Percentiles rank a stretch among this genome's conserved stretches.
These are phyloP conservation scores for Zaprionus davidi DNA, from an alignment of 1,140 invertebrate species.

Conservation along the genomic window DNA sequence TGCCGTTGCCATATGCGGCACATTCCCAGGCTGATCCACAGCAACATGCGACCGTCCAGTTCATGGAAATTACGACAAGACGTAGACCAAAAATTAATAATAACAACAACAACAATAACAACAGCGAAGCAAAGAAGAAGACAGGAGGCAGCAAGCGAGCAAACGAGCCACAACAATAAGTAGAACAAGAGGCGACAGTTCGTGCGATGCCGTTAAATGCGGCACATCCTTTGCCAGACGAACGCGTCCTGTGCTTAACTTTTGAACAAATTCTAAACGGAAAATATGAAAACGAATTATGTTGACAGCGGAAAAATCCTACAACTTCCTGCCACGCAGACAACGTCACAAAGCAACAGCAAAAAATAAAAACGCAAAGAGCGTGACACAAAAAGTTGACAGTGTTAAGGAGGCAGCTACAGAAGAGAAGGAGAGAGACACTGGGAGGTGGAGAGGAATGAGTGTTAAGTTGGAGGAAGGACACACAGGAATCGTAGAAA, in stretches of 20 bases:
- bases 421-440: not conserved
- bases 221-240: slow-evolving; percentile 73
- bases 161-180: slow-evolving; percentile 23
- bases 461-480: slow-evolving; percentile 17
- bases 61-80: slow-evolving; percentile 54
- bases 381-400: slow-evolving; percentile 52
- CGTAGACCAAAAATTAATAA: slow-evolving; percentile 56
- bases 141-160: not conserved
- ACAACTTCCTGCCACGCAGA: slow-evolving; percentile 74
- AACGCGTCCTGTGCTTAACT: slow-evolving; percentile 65
- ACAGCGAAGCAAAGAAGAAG: slow-evolving; percentile 5
- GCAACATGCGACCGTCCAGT: slow-evolving; percentile 26
- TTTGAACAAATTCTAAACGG: slow-evolving; percentile 82
- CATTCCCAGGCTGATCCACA: slow-evolving; percentile 9
- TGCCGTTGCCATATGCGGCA: slow-evolving; percentile 51
- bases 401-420: slow-evolving; percentile 12
- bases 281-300: slow-evolving; percentile 83
- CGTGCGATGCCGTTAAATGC: slow-evolving; percentile 59
- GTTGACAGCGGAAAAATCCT: slow-evolving; percentile 82
- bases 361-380: slow-evolving; percentile 52
- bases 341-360: slow-evolving; percentile 26
- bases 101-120: slow-evolving; percentile 31
- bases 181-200: slow-evolving; percentile 28
- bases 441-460: not conserved
- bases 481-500: slow-evolving; percentile 10